Evolutionary conservation across 2,113 vertebrate species (phyloP).

Genomic region (Tor tambroides): DNA sequence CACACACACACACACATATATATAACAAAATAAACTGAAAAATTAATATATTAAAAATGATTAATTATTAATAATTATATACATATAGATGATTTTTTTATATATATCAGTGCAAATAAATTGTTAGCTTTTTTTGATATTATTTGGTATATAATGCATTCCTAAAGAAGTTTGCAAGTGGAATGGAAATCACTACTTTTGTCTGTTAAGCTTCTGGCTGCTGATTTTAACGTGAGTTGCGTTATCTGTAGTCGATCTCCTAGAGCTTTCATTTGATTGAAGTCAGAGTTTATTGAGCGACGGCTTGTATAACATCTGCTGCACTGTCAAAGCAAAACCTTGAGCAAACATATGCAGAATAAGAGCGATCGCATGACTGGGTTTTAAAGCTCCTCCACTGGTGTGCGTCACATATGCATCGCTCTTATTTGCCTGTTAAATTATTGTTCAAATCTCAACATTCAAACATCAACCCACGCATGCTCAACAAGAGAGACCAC

Average conservation of each 20-base stretch:
- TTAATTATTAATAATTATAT: too few relatives aligned
- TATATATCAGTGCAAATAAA: too few relatives aligned
- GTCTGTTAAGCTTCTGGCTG: neutral
- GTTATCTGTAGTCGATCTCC: neutral
- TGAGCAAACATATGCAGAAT: conserved; percentile 34
- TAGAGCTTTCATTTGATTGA: neutral
- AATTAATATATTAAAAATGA: too few relatives aligned
- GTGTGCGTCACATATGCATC: neutral
- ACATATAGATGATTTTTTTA: too few relatives aligned
- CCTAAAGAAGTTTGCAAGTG: too few relatives aligned
- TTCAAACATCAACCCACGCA: conserved; percentile 32
- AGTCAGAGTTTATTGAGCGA: neutral
- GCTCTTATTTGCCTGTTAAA: conserved; percentile 51
- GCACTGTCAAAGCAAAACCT: neutral
- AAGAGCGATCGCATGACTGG: neutral
- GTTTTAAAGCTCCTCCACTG: neutral
- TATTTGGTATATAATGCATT: too few relatives aligned
- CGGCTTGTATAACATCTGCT: neutral
- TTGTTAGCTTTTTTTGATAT: too few relatives aligned
- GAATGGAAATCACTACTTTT: too few relatives aligned
- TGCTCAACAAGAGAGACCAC: neutral
- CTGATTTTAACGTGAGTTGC: neutral
- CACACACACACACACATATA: too few relatives aligned
- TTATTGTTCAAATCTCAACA: conserved; percentile 27
- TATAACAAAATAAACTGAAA: too few relatives aligned